Evolutionary conservation across 2,113 vertebrate genomes (phyloP).

Genomic region (Platichthys stellatus): DNA sequence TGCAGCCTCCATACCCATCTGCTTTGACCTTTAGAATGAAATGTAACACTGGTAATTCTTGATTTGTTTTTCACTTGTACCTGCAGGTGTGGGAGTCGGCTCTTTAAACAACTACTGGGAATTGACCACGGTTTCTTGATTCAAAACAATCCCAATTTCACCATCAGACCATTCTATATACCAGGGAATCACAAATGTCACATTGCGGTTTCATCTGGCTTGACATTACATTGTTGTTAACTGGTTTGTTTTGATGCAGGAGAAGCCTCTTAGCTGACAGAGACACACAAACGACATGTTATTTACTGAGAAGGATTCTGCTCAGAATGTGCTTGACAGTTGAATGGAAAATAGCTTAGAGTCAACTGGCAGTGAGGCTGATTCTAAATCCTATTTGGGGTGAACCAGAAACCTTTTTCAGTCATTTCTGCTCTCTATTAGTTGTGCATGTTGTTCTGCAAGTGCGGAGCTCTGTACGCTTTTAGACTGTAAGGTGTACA

Average conservation of each 20-base stretch:
- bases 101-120: neutral
- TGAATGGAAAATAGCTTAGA: conserved; percentile 54
- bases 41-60: neutral
- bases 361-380: conserved; percentile 29
- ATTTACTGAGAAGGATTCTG: conserved; percentile 21
- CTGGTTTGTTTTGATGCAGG: conserved; percentile 38
- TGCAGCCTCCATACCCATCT: too few relatives aligned
- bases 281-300: conserved; percentile 30
- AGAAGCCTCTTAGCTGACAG: conserved; percentile 20
- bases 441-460: conserved; percentile 36
- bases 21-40: neutral
- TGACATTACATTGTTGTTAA: neutral
- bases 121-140: conserved; percentile 3
- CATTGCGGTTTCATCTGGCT: conserved; percentile 30
- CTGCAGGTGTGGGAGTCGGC: neutral
- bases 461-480: conserved; percentile 43
- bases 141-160: neutral
- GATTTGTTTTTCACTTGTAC: neutral
- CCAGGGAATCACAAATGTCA: conserved; percentile 20
- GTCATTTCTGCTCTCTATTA: conserved; percentile 34
- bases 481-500: conserved; percentile 20
- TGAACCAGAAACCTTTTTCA: conserved; percentile 16
- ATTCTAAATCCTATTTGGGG: conserved; percentile 27
- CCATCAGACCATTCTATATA: neutral
- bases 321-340: conserved; percentile 34